phyloP scores from a whole-genome alignment of 1,140 invertebrate genomes.

The Caenorhabditis tropicalis region DNA sequence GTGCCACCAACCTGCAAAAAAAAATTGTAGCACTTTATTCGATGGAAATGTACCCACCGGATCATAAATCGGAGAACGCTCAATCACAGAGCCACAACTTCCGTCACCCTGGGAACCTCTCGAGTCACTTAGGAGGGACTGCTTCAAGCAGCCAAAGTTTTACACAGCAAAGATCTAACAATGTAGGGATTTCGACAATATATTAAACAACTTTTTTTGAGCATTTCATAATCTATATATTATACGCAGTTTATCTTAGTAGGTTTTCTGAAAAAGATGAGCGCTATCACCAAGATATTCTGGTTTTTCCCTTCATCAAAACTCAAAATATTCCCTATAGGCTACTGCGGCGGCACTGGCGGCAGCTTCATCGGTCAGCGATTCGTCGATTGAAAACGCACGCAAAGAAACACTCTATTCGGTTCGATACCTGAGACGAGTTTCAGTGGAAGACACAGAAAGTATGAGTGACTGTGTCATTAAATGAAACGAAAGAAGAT shows the following conservation, averaged over 20 bases:
- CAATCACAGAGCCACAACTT: not conserved
- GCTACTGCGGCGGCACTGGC: not conserved
- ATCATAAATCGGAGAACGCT: not conserved
- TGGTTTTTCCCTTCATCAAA: too few relatives aligned
- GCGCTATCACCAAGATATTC: too few relatives aligned
- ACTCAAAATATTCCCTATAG: not conserved
- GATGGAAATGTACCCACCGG: conserved; percentile 1
- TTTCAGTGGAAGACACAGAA: conserved; percentile 43
- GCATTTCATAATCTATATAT: too few relatives aligned
- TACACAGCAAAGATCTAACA: not conserved
- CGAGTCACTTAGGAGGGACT: not conserved
- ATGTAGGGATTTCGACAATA: not conserved
- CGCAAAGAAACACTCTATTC: conserved; percentile 28
- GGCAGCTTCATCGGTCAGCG: conserved; percentile 5
- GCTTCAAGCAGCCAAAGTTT: not conserved
- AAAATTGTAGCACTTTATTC: not conserved
- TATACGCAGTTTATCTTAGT: too few relatives aligned
- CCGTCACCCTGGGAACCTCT: not conserved
- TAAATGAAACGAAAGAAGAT: not conserved
- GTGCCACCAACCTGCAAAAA: not conserved
- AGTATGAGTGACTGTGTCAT: not conserved
- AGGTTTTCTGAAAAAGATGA: too few relatives aligned
- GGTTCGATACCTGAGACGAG: conserved; percentile 39
- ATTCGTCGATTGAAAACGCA: not conserved
- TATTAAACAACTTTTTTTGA: too few relatives aligned